Base-by-base conservation (phyloP, 2,797 vertebrate species). In the Scomberomorus guttatus region DNA sequence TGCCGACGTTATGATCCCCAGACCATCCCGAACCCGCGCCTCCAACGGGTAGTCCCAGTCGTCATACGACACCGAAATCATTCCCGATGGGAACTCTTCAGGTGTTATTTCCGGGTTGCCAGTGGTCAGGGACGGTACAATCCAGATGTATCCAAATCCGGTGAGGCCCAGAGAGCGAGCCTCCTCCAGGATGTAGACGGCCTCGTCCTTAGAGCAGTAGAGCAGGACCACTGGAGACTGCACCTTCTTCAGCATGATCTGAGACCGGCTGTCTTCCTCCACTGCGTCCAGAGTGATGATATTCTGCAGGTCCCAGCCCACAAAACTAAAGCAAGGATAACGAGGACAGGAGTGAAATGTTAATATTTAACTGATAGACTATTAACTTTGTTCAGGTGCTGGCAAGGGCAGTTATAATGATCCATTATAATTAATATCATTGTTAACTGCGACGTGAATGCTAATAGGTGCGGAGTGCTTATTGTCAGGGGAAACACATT, bases 21-120 rank as follows among this genome's bases (percentile, higher is more conserved):
- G 95, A n/a, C 97, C 98, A 0, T 99, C 98, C 4, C 96, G 93
- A 0, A 99, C 97, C 9, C 98, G 93, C 0, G 96, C 96, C 84
- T 98, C 97, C 89, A 99, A 86, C 3, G 95, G 96, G 82, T 99
- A 99, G 96, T 99, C 98, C 98, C 98, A 99, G 90, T 98, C 97
- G 0, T 99, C 98, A 0, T 98, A 99, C 1, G 98, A 97, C 62
- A 99, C 97, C 0, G 98, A 99, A 82, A 99, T 97, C 91, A 99
- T 97, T 56, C 98, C 98, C 0, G 96, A 96, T 0, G 98, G 98
- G 87, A 99, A 99, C 77, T 97, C 95, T 2, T 96, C 96, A 0
- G 98, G 97, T 8, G 95, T 97, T 86, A 97, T 91, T 48, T 98
- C 97, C 7, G 97, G 97, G 94, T 98, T 99, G 37, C 96, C 98